These are phyloP conservation scores for Tachyglossus aculeatus DNA, from an alignment of 2,797 vertebrate genomes.

Conservation along the genomic window DNA sequence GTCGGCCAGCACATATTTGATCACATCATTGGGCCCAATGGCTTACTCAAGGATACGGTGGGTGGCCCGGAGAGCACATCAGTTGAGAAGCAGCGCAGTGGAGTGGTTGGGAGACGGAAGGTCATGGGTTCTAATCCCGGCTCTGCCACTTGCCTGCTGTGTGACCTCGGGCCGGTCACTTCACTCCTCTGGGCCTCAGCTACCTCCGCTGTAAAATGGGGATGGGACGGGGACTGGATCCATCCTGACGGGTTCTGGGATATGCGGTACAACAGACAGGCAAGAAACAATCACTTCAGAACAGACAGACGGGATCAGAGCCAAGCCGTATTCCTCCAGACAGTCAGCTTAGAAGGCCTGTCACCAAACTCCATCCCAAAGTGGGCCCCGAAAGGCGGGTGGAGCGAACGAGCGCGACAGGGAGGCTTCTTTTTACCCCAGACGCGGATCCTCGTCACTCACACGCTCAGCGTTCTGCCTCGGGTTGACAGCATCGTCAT, in stretches of 20 bases:
- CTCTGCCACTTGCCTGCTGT: too few relatives aligned
- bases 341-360: background rate
- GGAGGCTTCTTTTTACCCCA: slow-evolving; percentile 60
- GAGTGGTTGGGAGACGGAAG: too few relatives aligned
- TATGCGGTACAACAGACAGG: too few relatives aligned
- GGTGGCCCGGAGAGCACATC: background rate
- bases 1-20: slow-evolving; percentile 93
- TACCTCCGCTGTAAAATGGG: too few relatives aligned
- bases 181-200: too few relatives aligned
- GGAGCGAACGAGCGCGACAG: background rate
- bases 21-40: slow-evolving; percentile 87
- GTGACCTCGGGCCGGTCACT: too few relatives aligned
- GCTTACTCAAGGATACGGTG: slow-evolving; percentile 90
- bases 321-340: background rate
- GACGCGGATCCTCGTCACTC: slow-evolving; percentile 95
- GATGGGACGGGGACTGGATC: too few relatives aligned
- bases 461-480: slow-evolving; percentile 86
- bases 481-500: slow-evolving; percentile 89
- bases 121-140: too few relatives aligned
- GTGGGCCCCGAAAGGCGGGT: background rate
- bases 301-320: too few relatives aligned
- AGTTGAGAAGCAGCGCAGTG: too few relatives aligned
- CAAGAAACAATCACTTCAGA: too few relatives aligned
- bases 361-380: accelerated
- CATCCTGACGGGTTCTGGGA: too few relatives aligned